Evolutionary conservation across 2,797 vertebrate species (phyloP).

Genomic region (Okamejei kenojei): DNA sequence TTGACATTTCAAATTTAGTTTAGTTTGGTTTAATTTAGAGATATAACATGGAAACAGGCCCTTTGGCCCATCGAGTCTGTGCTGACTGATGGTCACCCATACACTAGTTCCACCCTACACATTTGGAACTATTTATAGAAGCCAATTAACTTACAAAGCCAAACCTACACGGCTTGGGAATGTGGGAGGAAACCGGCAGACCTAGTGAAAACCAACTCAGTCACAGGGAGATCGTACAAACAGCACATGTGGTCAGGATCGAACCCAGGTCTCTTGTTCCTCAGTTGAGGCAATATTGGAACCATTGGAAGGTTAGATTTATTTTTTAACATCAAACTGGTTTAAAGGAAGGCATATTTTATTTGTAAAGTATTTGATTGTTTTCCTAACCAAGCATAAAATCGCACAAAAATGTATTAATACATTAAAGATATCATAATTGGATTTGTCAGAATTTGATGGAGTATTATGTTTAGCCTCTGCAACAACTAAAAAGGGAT

Average conservation of each 20-base stretch:
- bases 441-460: slow-evolving; percentile 4
- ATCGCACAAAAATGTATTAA: background rate
- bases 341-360: slow-evolving; percentile 13
- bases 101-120: too few relatives aligned
- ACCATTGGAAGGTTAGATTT: background rate
- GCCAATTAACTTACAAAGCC: too few relatives aligned
- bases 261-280: background rate
- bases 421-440: background rate
- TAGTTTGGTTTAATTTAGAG: too few relatives aligned
- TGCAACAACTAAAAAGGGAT: background rate
- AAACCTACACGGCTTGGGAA: too few relatives aligned
- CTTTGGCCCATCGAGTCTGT: too few relatives aligned
- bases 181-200: too few relatives aligned
- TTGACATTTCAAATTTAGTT: background rate
- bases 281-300: background rate
- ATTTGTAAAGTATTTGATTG: background rate
- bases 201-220: too few relatives aligned
- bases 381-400: background rate
- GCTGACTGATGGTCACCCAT: too few relatives aligned
- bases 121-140: too few relatives aligned
- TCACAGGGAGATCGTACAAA: too few relatives aligned
- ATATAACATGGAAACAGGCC: too few relatives aligned
- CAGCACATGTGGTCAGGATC: too few relatives aligned
- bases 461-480: background rate
- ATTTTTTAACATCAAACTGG: background rate